A percentile compares a stretch with the other conserved stretches of the same genome.
Conservation (phyloP, 2,113 vertebrate species). For the Machaerirhynchus nigripectus region DNA sequence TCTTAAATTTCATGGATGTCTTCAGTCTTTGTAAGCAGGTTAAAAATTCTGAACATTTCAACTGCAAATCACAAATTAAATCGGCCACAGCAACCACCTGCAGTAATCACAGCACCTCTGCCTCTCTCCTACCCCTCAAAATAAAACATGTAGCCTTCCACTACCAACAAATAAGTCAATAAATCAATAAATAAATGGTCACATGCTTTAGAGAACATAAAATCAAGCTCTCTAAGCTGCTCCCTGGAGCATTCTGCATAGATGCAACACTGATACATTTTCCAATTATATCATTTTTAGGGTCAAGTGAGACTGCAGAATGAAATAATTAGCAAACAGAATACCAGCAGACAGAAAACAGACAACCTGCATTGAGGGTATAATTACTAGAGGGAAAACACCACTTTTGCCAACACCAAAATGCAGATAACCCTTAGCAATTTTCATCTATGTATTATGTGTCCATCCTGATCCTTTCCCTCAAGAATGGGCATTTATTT, state of each 20-base stretch:
- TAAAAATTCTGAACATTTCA: background rate
- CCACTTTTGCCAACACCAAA: background rate
- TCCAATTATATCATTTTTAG: background rate
- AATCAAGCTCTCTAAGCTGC: background rate
- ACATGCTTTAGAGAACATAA: background rate
- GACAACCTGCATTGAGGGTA: background rate
- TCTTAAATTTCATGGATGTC: background rate
- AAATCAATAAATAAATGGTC: background rate
- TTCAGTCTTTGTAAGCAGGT: background rate
- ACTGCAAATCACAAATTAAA: background rate
- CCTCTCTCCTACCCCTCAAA: background rate
- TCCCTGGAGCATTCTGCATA: background rate
- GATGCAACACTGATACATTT: background rate
- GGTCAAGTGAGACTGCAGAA: background rate
- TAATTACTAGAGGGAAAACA: background rate
- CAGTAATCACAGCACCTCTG: background rate
- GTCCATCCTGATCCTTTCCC: background rate
- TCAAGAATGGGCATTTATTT: background rate
- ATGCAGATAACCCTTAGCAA: background rate
- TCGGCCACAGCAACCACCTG: background rate
- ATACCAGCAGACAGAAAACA: background rate
- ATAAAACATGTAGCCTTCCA: background rate
- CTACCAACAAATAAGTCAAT: background rate
- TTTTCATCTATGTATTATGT: background rate
- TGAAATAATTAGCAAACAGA: background rate